Base-by-base conservation (phyloP, 2,888 invertebrate genomes). In the Plemyria rubiginata region DNA sequence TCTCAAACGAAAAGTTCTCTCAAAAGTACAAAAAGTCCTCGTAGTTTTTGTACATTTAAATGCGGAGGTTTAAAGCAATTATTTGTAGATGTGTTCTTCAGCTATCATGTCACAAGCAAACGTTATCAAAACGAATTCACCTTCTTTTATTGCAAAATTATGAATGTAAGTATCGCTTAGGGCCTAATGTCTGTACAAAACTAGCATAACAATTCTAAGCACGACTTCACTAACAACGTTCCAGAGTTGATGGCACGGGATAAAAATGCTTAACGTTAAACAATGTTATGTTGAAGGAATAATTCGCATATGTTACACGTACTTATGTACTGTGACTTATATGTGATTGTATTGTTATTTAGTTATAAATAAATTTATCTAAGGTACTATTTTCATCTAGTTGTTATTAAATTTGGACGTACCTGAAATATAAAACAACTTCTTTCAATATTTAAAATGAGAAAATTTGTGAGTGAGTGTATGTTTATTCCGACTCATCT, bases 221-320 rank as follows among this genome's bases (percentile, higher is more conserved):
- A 78, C 79, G 78, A 72, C 67, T 74, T 72, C 57, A 70, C 70
- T 70, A 74, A 71, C 78, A 73, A 73, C 76, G 73, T 78, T 76
- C 67, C 70, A 67, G 68, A 73, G 73, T 75, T 78, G 79, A 78
- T 74, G 67, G 72, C 69, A 72, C 62, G 69, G 70, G 73, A 69
- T 71, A 69, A 70, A 45, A 73, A 72, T 66, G 59, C 67, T 69
- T 65, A 62, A 60, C 66, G 63, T 50, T 50, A 54, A 45, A 62
- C 62, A 58, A 54, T 72, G 68, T 70, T 71, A 62, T 67, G 54
- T 54, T 67, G 70, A 67, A 66, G 70, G 76, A 70, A 73, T 70
- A 60, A 68, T 68, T 68, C 73, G 67, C 68, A 70, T 68, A 68
- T 70, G 67, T 65, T 67, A 54, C 60, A 65, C 66, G 54, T 53